A percentile compares a stretch with the other conserved stretches of the same genome.
phyloP scores from a whole-genome alignment of 2,113 vertebrate species.

The Condylura cristata region DNA sequence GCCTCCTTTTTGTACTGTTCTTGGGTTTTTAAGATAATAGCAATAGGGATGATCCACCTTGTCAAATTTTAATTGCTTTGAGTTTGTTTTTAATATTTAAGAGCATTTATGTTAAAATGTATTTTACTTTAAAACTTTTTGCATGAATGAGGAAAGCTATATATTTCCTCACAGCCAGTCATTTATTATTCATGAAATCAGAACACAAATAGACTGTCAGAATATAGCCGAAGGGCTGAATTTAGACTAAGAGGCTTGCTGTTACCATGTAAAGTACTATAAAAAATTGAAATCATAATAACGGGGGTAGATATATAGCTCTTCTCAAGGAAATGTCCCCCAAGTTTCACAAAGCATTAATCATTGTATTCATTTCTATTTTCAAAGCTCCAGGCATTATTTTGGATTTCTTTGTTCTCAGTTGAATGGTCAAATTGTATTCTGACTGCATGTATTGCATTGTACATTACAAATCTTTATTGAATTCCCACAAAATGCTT shows the following conservation, averaged over 20 bases:
- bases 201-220: slow-evolving; percentile 71
- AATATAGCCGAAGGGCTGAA: slow-evolving; percentile 61
- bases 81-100: neutral
- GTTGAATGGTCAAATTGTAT: slow-evolving; percentile 55
- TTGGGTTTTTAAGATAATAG: neutral
- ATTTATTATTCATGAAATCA: slow-evolving; percentile 69
- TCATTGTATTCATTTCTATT: slow-evolving; percentile 58
- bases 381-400: slow-evolving; percentile 31
- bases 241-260: slow-evolving; percentile 45
- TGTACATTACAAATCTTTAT: slow-evolving; percentile 28
- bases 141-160: slow-evolving; percentile 34
- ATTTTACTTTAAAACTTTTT: slow-evolving; percentile 61
- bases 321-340: slow-evolving; percentile 50
- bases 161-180: slow-evolving; percentile 45
- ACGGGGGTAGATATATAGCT: slow-evolving; percentile 7
- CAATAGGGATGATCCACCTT: neutral
- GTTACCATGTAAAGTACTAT: slow-evolving; percentile 24
- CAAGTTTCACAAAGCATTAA: slow-evolving; percentile 59
- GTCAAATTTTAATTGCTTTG: slow-evolving; percentile 8
- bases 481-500: slow-evolving; percentile 58
- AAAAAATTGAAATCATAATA: slow-evolving; percentile 66
- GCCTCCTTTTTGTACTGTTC: too few species aligned
- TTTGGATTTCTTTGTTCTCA: slow-evolving; percentile 56
- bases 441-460: neutral
- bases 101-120: slow-evolving; percentile 20